A percentile compares a stretch with the other conserved stretches of the same genome.
phyloP scores from a whole-genome alignment of 2,888 invertebrate genomes.

The Synanthedon andrenaeformis region DNA sequence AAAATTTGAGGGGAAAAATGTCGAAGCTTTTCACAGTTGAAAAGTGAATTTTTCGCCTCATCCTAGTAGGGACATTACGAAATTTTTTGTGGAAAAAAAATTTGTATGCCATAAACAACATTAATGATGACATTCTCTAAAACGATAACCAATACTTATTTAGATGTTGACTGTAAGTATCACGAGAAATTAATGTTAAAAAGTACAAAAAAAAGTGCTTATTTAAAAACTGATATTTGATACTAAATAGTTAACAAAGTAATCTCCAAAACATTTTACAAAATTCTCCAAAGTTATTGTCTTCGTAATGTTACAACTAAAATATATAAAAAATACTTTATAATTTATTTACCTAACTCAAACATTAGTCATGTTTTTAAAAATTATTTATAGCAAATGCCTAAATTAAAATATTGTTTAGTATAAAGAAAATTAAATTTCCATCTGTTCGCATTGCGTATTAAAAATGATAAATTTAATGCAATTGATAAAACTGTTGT shows the following conservation, averaged over 20 bases:
- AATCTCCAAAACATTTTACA: neutral
- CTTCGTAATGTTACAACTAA: neutral
- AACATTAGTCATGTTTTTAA: neutral
- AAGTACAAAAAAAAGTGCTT: no score
- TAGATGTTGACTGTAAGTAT: no score
- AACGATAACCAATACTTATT: no score
- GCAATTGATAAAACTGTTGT: neutral
- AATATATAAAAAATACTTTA: neutral
- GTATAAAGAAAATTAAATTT: neutral
- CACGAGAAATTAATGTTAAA: no score
- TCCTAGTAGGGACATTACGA: constrained; percentile 37
- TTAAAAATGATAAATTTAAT: neutral
- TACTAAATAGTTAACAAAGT: neutral
- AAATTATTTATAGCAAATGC: no score
- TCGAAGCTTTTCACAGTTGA: constrained; percentile 42
- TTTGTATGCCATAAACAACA: constrained; percentile 40
- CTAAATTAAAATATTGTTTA: neutral
- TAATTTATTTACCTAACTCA: neutral
- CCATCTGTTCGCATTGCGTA: neutral
- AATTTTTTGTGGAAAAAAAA: constrained; percentile 51
- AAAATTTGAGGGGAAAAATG: constrained; percentile 33
- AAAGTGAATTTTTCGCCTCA: constrained; percentile 48
- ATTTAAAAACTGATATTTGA: no score
- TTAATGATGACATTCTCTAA: no score
- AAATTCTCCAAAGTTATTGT: neutral